Conservation (phyloP, 2,113 vertebrate genomes). For the Gobiocypris rarus region DNA sequence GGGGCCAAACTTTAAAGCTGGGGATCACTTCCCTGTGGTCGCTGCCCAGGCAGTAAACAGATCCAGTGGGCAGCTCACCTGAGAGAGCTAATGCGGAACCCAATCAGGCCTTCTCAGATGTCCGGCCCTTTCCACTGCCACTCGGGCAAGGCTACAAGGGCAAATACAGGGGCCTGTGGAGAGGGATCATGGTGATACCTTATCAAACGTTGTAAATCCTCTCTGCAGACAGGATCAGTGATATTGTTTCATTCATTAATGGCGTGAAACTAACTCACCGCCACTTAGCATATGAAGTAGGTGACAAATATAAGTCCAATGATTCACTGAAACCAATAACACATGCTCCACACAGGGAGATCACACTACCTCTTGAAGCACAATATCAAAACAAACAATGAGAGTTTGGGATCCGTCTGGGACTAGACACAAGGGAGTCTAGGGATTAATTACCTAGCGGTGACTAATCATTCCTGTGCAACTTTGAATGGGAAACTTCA, state of each 20-base stretch:
- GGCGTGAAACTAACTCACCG: neutral
- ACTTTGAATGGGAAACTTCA: conserved; percentile 25
- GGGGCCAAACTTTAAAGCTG: conserved; percentile 67
- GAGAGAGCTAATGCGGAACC: conserved; percentile 69
- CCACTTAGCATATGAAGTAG: neutral
- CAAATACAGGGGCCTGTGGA: conserved; percentile 8
- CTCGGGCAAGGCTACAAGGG: conserved; percentile 27
- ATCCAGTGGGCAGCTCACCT: conserved; percentile 72
- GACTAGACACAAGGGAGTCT: conserved; percentile 56
- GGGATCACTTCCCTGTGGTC: conserved; percentile 70
- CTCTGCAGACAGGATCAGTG: neutral
- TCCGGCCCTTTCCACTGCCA: conserved; percentile 54
- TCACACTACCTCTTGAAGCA: conserved; percentile 29
- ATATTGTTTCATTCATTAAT: conserved; percentile 11
- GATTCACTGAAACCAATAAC: conserved; percentile 5
- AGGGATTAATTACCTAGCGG: conserved; percentile 65
- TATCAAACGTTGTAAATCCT: conserved; percentile 26
- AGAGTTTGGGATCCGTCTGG: conserved; percentile 50
- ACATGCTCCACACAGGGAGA: neutral
- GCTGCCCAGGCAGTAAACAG: conserved; percentile 74
- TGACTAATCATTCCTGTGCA: conserved; percentile 64
- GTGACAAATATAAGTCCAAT: neutral
- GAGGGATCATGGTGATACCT: conserved; percentile 29
- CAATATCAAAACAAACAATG: conserved; percentile 64
- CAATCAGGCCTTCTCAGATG: conserved; percentile 71